Evolutionary conservation across 2,888 invertebrate genomes (phyloP).

Genomic region (Andrena praecox): DNA sequence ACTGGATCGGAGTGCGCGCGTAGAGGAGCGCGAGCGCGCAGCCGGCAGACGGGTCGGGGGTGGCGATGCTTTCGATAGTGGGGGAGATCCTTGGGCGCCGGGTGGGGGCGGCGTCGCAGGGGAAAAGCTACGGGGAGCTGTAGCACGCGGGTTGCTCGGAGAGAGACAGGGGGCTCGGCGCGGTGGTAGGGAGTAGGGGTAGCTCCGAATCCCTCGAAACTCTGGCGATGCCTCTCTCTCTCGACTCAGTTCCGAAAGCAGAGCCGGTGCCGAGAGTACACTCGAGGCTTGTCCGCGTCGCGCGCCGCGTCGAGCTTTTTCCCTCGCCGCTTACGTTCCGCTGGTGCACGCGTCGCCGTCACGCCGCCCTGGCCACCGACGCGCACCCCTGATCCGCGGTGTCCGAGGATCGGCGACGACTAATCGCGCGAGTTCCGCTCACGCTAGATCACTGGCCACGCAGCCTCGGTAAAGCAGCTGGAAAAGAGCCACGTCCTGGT

Average conservation of each 20-base stretch:
- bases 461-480: neutral
- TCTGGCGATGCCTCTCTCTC: constrained; percentile 70
- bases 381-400: constrained; percentile 16
- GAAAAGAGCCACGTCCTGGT: neutral
- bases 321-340: constrained; percentile 29
- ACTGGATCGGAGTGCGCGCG: constrained; percentile 63
- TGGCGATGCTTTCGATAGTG: constrained; percentile 43
- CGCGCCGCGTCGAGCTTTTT: constrained; percentile 59
- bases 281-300: constrained; percentile 62
- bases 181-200: constrained; percentile 67
- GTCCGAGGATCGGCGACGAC: constrained; percentile 1
- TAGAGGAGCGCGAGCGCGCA: constrained; percentile 50
- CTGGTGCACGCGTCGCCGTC: constrained; percentile 16
- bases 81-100: constrained; percentile 44
- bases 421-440: neutral
- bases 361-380: neutral
- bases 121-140: constrained; percentile 53
- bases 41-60: constrained; percentile 45
- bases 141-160: constrained; percentile 65
- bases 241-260: constrained; percentile 78
- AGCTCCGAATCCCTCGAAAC: constrained; percentile 72
- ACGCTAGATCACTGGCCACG: neutral
- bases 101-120: constrained; percentile 65
- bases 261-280: constrained; percentile 73
- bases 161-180: constrained; percentile 52